Evolutionary conservation across 2,797 vertebrate genomes (phyloP), one percentile per base, ranked within the genome.

Genomic region (Muscicapa striata): DNA sequence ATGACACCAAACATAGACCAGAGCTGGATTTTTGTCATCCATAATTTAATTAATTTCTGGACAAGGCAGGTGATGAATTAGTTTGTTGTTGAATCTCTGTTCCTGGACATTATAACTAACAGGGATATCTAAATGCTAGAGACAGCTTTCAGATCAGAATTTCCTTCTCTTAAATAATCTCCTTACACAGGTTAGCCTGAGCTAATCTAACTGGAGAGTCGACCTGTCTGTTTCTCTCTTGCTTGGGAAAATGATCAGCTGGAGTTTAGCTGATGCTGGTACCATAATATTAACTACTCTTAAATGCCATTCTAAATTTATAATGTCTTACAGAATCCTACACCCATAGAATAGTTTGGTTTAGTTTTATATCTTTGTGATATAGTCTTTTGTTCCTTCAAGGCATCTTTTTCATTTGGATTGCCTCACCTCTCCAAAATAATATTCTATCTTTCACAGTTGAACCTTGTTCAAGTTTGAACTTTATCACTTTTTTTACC

Each of bases 11-110:
- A 95, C 41, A 70, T 82, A 87, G 36, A 95, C 62, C 89, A 95
- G 91, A 93, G 38, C 70, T 94, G 45, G 20, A 89, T 95, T 83
- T 96, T 93, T 93, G 79, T 96, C 89, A 72, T 94, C 51, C 4
- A 89, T 96, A 90, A 96, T 88, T 95, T 87, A 97, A 96, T 97
- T 97, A 83, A 46, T 61, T 82, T 93, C 76, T 95, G 69, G 69
- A 93, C 95, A 83, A 95, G 92, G 80, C 85, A 96, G 88, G 83
- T 89, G 91, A 96, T 95, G 29, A 87, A 96, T 97, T 97, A 73
- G 54, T 77, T 93, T 96, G 54, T 90, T 87, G 34, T 96, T 86
- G 67, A 87, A 88, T 93, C 67, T 18, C 59, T 84, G n/a, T 94
- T 96, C 73, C 73, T 57, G 26, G 81, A 67, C 58, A 61, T 91